Base-by-base conservation (phyloP, 2,888 invertebrate species). In the Campaea margaritaria region DNA sequence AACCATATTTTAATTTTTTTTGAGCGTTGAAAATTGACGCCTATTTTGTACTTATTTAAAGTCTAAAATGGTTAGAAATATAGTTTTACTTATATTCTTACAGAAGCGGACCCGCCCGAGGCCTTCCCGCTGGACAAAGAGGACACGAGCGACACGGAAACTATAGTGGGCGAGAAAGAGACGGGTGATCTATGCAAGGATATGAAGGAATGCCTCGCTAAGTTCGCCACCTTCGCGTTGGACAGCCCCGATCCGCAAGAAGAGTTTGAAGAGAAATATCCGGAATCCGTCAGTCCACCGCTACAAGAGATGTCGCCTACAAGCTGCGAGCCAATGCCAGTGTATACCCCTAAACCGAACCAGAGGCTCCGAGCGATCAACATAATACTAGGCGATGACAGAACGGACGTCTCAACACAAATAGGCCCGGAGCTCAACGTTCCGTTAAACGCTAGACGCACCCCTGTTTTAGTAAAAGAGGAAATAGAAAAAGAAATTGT, bases 261-360 rank as follows among this genome's bases (percentile, higher is more conserved):
- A 4, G 76, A 80, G 0, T 73, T 69, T 10, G 62, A 67, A 0
- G 76, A 78, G 0, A 51, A 86, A n/a, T 86, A 83, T 44, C 87
- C 91, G 0, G 91, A 92, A 0, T 84, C 92, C 0, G 82, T 89
- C 0, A 92, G 92, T 55, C 92, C 93, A 0, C 93, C 92, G 0
- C 49, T 93, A 0, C 92, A 92, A 49, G 89, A 91, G 51, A 84
- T 87, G 82, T 92, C 92, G 0, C 93, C 93, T 0, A 88, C 89
- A 0, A 84, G 84, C 0, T 75, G 85, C 0, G 91, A 88, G 61
- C 81, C 87, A 0, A 75, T 82, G 70, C 87, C 89, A 0, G 81
- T 85, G 0, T 91, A 83, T 34, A 76, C 80, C 0, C 85, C 86
- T 0, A 90, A 90, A 53, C 81, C 87, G 0, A 85, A 71, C 27